These are phyloP conservation scores for Pithys albifrons DNA, from an alignment of 2,113 vertebrate species.

Conservation along the genomic window DNA sequence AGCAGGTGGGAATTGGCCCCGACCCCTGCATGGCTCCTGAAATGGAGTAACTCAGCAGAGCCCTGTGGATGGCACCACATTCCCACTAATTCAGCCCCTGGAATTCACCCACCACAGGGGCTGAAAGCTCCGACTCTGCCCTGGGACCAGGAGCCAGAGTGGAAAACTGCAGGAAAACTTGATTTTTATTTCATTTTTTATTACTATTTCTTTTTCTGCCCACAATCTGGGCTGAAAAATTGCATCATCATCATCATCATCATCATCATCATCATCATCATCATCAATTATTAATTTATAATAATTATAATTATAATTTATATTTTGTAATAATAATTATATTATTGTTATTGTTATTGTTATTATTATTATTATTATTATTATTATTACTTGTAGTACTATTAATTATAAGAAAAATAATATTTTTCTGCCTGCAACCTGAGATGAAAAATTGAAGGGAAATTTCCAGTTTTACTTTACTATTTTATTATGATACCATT, in stretches of 20 bases:
- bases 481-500: not conserved
- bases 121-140: not conserved
- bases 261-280: too few species aligned
- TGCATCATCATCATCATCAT: too few species aligned
- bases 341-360: not conserved
- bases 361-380: not conserved
- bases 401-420: too few species aligned
- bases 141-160: not conserved
- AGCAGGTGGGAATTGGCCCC: not conserved
- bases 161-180: not conserved
- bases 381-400: too few species aligned
- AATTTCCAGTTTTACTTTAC: not conserved
- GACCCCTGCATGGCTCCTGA: accelerated
- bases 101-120: accelerated
- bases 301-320: too few species aligned
- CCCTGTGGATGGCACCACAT: not conserved
- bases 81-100: not conserved
- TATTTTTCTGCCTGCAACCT: not conserved
- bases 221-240: not conserved
- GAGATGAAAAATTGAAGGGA: not conserved
- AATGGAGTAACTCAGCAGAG: not conserved
- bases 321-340: too few species aligned
- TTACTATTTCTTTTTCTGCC: not conserved
- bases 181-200: not conserved
- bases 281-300: too few species aligned